These are phyloP conservation scores for Cartodere bifasciata DNA, from an alignment of 2,888 invertebrate genomes.

Conservation along the genomic window DNA sequence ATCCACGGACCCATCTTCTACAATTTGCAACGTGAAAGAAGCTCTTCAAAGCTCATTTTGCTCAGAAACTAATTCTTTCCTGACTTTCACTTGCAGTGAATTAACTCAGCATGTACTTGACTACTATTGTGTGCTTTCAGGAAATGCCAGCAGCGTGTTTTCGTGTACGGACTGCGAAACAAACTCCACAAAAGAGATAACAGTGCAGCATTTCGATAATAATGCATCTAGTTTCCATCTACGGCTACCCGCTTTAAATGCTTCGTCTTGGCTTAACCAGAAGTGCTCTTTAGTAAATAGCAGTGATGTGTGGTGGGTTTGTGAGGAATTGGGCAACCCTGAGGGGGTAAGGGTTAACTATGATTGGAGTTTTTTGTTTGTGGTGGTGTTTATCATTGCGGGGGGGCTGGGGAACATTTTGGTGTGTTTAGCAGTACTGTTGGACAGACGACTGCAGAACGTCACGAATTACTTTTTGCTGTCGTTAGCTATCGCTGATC, in stretches of 20 bases:
- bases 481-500: constrained; percentile 86
- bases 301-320: constrained; percentile 25
- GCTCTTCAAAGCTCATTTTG: too few relatives aligned
- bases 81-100: constrained; percentile 19
- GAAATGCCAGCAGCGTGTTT: constrained; percentile 14
- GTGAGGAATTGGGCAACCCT: constrained; percentile 14
- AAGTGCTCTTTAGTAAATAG: constrained; percentile 22
- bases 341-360: constrained; percentile 28
- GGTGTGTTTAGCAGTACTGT: constrained; percentile 83
- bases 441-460: constrained; percentile 84
- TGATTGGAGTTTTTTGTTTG: constrained; percentile 76
- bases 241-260: constrained; percentile 16
- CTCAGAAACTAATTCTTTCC: constrained; percentile 16
- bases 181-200: constrained; percentile 15
- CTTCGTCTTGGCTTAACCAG: too few relatives aligned
- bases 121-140: constrained; percentile 21
- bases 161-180: constrained; percentile 20
- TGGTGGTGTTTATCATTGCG: constrained; percentile 73
- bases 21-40: too few relatives aligned
- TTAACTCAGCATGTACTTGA: constrained; percentile 17
- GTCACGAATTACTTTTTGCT: constrained; percentile 92
- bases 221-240: constrained; percentile 21
- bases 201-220: constrained; percentile 16
- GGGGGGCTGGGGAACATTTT: constrained; percentile 85
- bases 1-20: too few relatives aligned